Evolutionary conservation across 2,113 vertebrate genomes (phyloP), one percentile per base, ranked within the genome.

Genomic region (Porphyrio hochstetteri): DNA sequence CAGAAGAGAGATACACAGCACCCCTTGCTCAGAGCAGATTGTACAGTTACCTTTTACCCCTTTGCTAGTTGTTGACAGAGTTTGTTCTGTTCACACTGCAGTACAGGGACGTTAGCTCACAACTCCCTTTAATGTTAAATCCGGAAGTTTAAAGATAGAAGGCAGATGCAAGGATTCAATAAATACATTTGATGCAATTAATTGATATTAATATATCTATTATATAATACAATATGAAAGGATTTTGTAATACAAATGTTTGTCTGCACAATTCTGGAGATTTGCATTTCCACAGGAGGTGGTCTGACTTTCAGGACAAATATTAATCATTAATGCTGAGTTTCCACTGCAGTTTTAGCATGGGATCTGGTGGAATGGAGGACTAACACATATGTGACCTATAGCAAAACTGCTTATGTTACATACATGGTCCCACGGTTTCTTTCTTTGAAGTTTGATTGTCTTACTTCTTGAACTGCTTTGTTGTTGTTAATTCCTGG

Each of bases 11-110:
- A 50, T 70, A 10, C 82, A 80, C 84, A 95, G 75, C 75, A 87
- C 36, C 70, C 63, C 82, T 95, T 91, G 91, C 90, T 93, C 78
- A 20, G 84, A 95, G 93, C 94, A 95, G 84, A 85, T 80, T 95
- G 92, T 69, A 38, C n/a, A 63, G 90, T 72, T 97, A 63, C 83
- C 84, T 95, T 95, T 91, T 59, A 94, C 87, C 87, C 93, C 50
- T 96, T 80, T 52, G 59, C 63, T 90, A 18, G 90, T 10, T 61
- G 67, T 93, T 82, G 82, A 94, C 89, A 48, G 79, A 88, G 70
- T 85, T 96, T 88, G 56, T 40, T 91, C 74, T 82, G 57, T 87
- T 95, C 59, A 10, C 1, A 0, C 38, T 85, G 61, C 70, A 61
- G 4, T 67, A 60, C 31, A 31, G 61, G 44, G 48, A 78, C n/a